phyloP scores from a whole-genome alignment of 23 tunicate genomes.

The Halocynthia aurantium region DNA sequence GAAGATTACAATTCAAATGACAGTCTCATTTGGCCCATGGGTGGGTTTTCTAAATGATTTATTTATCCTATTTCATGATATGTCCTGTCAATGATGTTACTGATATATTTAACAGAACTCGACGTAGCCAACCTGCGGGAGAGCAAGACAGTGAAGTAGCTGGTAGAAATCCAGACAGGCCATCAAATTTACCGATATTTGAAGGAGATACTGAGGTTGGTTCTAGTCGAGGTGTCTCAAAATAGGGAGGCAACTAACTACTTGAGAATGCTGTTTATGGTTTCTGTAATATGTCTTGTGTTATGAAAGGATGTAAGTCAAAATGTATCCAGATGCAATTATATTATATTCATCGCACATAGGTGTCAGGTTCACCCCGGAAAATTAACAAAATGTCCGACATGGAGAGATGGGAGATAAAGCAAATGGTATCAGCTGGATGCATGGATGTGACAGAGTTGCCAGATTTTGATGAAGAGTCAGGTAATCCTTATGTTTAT shows the following conservation, averaged over 20 bases:
- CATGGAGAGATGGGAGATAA: conserved; percentile 92
- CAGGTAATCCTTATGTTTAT: conserved; percentile 4
- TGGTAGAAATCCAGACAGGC: conserved; percentile 90
- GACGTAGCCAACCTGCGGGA: conserved; percentile 41
- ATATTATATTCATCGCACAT: no score
- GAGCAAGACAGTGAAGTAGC: conserved; percentile 28
- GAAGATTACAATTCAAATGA: no score
- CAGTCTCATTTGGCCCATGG: no score
- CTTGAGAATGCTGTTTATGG: no score
- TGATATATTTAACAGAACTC: conserved; percentile 24
- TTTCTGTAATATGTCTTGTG: no score
- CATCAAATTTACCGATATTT: conserved; percentile 15
- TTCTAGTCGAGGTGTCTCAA: neutral
- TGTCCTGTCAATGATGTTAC: no score
- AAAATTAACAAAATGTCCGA: conserved; percentile 80
- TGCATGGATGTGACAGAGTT: conserved; percentile 81
- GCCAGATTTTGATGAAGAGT: conserved; percentile 93
- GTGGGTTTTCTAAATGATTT: no score
- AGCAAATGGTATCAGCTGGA: conserved; percentile 95
- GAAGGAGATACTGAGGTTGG: conserved; percentile 11
- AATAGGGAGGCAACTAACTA: no score
- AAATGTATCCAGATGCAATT: no score
- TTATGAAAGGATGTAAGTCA: no score
- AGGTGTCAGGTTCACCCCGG: conserved; percentile 17
- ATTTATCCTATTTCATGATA: no score